phyloP scores from a whole-genome alignment of 2,888 invertebrate species.

The Apantesis nais region DNA sequence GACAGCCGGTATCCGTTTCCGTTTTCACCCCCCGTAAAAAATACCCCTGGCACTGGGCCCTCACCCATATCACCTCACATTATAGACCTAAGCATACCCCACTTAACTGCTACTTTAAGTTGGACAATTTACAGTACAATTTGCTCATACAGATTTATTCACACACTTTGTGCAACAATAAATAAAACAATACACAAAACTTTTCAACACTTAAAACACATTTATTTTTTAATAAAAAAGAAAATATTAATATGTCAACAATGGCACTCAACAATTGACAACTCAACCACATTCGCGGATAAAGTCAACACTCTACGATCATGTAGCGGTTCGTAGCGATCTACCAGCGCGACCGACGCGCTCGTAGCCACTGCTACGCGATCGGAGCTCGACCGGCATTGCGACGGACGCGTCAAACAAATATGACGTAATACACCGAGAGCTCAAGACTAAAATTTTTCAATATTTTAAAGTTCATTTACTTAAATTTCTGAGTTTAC shows the following conservation, averaged over 20 bases:
- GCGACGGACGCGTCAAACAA: slow-evolving; percentile 59
- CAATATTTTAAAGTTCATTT: slow-evolving; percentile 2
- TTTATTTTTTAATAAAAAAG: background rate
- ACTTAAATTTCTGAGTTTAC: too few species aligned
- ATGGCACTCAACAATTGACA: slow-evolving; percentile 2
- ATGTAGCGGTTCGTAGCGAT: slow-evolving; percentile 55
- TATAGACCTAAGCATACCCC: slow-evolving; percentile 24
- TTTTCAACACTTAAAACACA: background rate
- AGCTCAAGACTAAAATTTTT: slow-evolving; percentile 21
- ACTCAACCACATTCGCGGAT: background rate
- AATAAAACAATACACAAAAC: background rate
- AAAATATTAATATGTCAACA: background rate
- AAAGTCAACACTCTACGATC: slow-evolving; percentile 25
- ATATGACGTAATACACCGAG: slow-evolving; percentile 61
- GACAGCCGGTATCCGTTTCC: slow-evolving; percentile 86
- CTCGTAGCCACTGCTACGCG: slow-evolving; percentile 77
- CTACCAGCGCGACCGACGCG: slow-evolving; percentile 68
- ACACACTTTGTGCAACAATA: background rate
- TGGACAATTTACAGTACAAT: background rate
- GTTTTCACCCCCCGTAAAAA: slow-evolving; percentile 75
- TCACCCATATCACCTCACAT: slow-evolving; percentile 66
- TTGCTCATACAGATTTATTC: background rate
- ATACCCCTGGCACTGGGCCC: slow-evolving; percentile 66
- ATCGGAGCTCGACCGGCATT: slow-evolving; percentile 60
- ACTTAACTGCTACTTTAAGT: background rate